A percentile compares a stretch with the other conserved stretches of the same genome.
phyloP scores from a whole-genome alignment of 1,140 invertebrate genomes.

The Apis dorsata region DNA sequence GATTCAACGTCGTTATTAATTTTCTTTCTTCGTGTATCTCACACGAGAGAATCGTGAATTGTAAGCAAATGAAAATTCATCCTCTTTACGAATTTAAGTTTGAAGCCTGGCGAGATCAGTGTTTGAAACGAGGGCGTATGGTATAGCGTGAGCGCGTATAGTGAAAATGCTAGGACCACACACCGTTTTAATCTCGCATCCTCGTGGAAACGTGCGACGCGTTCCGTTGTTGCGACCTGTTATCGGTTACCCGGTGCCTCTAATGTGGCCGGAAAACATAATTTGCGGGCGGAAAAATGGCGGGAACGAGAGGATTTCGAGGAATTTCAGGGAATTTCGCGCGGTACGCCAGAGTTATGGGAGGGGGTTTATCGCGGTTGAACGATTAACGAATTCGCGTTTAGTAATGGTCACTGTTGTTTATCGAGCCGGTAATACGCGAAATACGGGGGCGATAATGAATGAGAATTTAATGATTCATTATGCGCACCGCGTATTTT shows the following conservation, averaged over 20 bases:
- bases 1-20: too few relatives aligned
- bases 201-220: not conserved
- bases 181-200: constrained; percentile 47
- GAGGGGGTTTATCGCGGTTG: not conserved
- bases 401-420: not conserved
- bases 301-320: constrained; percentile 2
- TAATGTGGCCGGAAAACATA: constrained; percentile 13
- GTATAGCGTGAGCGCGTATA: constrained; percentile 21
- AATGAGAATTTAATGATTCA: not conserved
- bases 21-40: too few relatives aligned
- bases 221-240: not conserved
- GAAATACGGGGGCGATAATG: not conserved
- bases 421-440: not conserved
- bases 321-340: not conserved
- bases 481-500: not conserved
- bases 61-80: too few relatives aligned
- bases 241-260: not conserved
- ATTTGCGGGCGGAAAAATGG: constrained; percentile 25
- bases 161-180: not conserved
- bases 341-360: not conserved
- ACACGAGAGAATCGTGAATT: too few relatives aligned
- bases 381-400: constrained; percentile 6
- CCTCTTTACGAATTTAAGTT: too few relatives aligned
- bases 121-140: constrained; percentile 41
- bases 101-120: constrained; percentile 45